Percentiles rank a stretch among this genome's conserved stretches.
Evolutionary conservation across 2,113 vertebrate genomes (phyloP).

Genomic region (Odobenus rosmarus): DNA sequence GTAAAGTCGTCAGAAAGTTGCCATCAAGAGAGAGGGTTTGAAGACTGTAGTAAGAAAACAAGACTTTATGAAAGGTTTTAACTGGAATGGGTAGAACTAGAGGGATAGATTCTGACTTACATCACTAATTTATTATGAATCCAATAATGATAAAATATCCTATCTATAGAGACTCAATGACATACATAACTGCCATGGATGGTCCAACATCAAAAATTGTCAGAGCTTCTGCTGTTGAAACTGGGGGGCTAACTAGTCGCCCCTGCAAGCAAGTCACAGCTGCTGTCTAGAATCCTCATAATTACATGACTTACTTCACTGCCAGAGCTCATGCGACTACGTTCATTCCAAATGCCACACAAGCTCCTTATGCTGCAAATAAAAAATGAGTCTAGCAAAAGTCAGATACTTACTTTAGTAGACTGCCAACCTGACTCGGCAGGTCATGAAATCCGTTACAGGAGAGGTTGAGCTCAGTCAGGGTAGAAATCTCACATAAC

Average conservation of each 20-base stretch:
- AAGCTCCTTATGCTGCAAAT: background rate
- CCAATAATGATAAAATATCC: background rate
- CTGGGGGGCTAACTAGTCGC: background rate
- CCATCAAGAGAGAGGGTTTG: constrained; percentile 96
- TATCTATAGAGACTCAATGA: background rate
- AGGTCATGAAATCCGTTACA: constrained; percentile 92
- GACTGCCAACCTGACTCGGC: constrained; percentile 90
- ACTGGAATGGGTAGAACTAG: background rate
- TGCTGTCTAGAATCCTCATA: constrained; percentile 27
- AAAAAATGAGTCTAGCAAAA: constrained; percentile 25
- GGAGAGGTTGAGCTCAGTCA: constrained; percentile 95
- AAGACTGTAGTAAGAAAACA: constrained; percentile 85
- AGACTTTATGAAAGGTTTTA: constrained; percentile 16
- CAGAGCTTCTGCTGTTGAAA: background rate
- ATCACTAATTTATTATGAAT: constrained; percentile 27
- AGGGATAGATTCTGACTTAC: background rate
- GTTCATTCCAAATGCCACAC: constrained; percentile 19
- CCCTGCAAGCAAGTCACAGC: background rate
- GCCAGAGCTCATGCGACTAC: background rate
- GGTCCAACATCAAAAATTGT: background rate
- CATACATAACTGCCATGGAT: background rate
- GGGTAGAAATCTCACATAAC: constrained; percentile 93
- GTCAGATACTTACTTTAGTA: constrained; percentile 90
- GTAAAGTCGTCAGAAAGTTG: constrained; percentile 92
- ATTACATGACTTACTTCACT: constrained; percentile 30